Conservation (phyloP, 2,113 vertebrate genomes). For the Peromyscus leucopus region DNA sequence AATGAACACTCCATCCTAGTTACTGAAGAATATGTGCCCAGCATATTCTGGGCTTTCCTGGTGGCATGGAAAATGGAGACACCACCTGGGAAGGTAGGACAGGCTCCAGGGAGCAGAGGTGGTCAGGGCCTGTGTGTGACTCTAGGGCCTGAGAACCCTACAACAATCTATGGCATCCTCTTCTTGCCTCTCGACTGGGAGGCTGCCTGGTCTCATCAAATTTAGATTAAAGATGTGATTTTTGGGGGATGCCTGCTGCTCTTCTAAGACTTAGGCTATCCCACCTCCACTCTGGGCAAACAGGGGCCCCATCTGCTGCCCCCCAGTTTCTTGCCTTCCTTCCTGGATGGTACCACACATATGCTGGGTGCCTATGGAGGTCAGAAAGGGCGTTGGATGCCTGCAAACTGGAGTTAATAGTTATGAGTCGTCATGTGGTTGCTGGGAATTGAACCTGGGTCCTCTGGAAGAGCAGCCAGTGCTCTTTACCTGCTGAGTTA, state of each 20-base stretch:
- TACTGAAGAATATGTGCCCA: not conserved
- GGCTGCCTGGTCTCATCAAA: constrained; percentile 40
- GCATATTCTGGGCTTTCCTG: accelerated
- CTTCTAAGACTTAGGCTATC: not conserved
- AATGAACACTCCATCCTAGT: not conserved
- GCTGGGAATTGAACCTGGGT: not conserved
- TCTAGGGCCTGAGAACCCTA: not conserved
- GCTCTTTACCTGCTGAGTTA: not conserved
- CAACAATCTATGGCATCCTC: not conserved
- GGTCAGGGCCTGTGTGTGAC: not conserved
- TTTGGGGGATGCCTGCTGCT: not conserved
- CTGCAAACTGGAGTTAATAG: not conserved
- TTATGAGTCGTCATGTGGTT: not conserved
- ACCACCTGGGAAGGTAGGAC: not conserved
- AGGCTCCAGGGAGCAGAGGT: not conserved
- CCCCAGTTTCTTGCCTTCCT: not conserved
- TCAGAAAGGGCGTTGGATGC: not conserved
- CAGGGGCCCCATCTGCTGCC: accelerated
- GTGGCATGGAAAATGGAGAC: not conserved
- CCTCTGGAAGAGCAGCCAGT: not conserved
- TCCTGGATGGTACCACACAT: not conserved
- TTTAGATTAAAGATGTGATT: constrained; percentile 48
- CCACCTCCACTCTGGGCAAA: not conserved
- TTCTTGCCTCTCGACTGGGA: not conserved
- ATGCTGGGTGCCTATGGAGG: not conserved